phyloP scores from a whole-genome alignment of 2,113 vertebrate species.

The Nibea coibor region DNA sequence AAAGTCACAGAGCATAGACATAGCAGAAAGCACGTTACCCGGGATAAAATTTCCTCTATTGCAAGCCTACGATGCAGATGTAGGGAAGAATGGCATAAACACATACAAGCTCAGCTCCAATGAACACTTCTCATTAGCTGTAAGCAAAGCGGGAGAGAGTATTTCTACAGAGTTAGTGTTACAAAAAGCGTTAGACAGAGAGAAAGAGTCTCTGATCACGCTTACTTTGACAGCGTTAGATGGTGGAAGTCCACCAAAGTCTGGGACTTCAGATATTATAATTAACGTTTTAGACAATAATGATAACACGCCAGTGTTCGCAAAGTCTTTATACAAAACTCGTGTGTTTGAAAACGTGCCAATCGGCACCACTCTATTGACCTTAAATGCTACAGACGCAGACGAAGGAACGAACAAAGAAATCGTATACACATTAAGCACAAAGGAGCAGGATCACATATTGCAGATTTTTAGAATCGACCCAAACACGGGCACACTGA shows the following conservation, averaged over 20 bases:
- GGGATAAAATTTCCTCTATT: constrained; percentile 65
- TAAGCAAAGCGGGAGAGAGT: not conserved
- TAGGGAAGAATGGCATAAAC: constrained; percentile 74
- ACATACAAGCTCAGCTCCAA: constrained; percentile 57
- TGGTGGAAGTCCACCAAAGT: not conserved
- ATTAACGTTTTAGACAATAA: not conserved
- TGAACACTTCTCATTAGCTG: not conserved
- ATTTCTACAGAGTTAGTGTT: not conserved
- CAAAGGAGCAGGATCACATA: not conserved
- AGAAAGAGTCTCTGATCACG: not conserved
- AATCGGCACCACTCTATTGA: not conserved
- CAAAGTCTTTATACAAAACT: not conserved
- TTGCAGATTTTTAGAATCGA: not conserved
- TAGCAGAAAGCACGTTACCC: constrained; percentile 22
- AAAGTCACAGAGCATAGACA: not conserved
- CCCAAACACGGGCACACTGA: not conserved
- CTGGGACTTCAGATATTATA: not conserved
- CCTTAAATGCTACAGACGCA: not conserved
- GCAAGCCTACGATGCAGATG: constrained; percentile 72
- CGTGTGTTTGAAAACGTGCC: not conserved
- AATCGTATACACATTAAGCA: not conserved
- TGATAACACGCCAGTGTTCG: not conserved
- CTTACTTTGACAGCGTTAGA: not conserved
- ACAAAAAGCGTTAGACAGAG: not conserved
- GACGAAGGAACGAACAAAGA: not conserved